phyloP scores from a whole-genome alignment of 2,797 vertebrate genomes.

The Silurus aristotelis region DNA sequence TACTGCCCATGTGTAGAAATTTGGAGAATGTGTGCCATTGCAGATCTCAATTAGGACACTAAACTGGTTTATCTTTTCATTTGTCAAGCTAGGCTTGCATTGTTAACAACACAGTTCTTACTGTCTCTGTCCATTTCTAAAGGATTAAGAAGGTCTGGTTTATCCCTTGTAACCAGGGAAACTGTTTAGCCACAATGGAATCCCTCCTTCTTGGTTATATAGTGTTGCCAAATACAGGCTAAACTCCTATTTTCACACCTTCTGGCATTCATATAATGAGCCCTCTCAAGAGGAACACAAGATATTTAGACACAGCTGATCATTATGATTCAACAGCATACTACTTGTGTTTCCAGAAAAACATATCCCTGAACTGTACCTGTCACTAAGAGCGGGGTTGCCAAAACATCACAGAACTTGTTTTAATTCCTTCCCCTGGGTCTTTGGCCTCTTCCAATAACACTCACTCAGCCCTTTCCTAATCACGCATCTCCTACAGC shows the following conservation, averaged over 20 bases:
- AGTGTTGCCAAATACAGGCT: constrained; percentile 31
- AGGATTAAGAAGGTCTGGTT: constrained; percentile 15
- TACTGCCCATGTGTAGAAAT: too few species aligned
- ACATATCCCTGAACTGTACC: constrained; percentile 39
- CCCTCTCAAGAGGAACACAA: neutral
- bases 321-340: constrained; percentile 30
- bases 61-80: neutral
- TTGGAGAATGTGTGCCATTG: neutral
- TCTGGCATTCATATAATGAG: constrained; percentile 7
- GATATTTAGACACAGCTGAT: constrained; percentile 27
- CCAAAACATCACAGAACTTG: constrained; percentile 39
- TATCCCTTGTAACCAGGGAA: constrained; percentile 33
- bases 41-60: neutral
- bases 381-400: constrained; percentile 31
- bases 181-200: constrained; percentile 32
- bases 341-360: constrained; percentile 33
- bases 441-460: constrained; percentile 33
- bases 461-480: constrained; percentile 36
- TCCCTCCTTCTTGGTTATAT: constrained; percentile 1
- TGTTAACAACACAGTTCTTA: neutral
- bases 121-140: neutral
- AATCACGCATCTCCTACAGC: constrained; percentile 9
- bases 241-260: constrained; percentile 21
- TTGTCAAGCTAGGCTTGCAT: neutral
- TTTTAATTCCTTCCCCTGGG: constrained; percentile 39